Evolutionary conservation across 2,888 invertebrate species (phyloP).

Genomic region (Sesamia inferens): DNA sequence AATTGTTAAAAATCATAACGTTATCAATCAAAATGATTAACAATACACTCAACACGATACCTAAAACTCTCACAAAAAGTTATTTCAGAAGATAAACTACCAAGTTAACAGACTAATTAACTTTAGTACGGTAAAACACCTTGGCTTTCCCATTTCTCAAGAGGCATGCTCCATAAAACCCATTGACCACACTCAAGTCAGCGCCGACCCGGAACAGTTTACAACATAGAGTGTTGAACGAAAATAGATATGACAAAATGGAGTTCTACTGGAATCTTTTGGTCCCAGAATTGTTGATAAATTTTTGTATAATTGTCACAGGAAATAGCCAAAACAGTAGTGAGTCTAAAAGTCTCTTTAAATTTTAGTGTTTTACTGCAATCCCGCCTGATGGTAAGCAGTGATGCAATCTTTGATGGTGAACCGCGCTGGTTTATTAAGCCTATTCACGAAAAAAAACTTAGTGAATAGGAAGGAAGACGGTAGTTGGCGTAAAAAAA

Average conservation of each 20-base stretch:
- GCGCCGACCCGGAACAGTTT: conserved; percentile 39
- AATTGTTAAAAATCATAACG: no score
- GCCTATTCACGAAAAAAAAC: no score
- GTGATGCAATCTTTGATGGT: no score
- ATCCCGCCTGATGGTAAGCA: no score
- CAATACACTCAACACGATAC: not conserved
- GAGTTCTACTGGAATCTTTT: not conserved
- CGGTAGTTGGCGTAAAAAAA: no score
- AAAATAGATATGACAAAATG: conserved; percentile 10
- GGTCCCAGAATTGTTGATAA: not conserved
- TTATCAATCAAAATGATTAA: no score
- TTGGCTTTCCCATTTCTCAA: conserved; percentile 10
- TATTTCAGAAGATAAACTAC: not conserved
- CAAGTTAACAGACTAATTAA: conserved; percentile 24
- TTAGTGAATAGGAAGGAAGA: no score
- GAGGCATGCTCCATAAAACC: conserved; percentile 25
- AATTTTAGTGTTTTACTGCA: no score
- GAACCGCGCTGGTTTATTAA: no score
- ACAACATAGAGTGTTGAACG: conserved; percentile 2
- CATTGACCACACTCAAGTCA: conserved; percentile 28
- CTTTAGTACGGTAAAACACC: conserved; percentile 12
- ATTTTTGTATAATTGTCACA: not conserved
- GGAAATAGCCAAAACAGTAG: no score
- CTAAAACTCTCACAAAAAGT: not conserved
- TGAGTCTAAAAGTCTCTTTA: no score